Base-by-base conservation (phyloP, 2,888 invertebrate genomes). In the Thera obeliscata region DNA sequence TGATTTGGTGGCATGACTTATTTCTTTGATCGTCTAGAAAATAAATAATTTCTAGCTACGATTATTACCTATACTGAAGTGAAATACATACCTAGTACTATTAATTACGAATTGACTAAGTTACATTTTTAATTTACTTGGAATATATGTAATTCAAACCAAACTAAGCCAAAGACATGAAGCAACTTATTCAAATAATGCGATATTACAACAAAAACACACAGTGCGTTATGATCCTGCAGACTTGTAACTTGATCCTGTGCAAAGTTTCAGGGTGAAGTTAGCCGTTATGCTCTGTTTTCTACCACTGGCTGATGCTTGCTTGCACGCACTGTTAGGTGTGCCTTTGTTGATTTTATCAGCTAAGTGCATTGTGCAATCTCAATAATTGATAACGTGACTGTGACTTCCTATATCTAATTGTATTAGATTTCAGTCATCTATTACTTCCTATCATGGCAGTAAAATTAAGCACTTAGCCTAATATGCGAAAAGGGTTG, bases 401-500 rank as follows among this genome's bases (percentile, higher is more conserved):
- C 76, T 77, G 81, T 84, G 82, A 81, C 75, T 76, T 78, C 78
- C 76, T 82, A 81, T 74, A 71, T 80, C 79, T 81, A 81, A 81
- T 85, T 83, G 81, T 70, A 78, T 83, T 81, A 80, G 79, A 82
- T 83, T 81, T 85, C 83, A 86, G 86, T 86, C 84, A 80, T 83
- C 81, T 81, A 81, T 85, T 55, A 62, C 54, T 57, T 66, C 54
- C 76, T 81, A 77, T 75, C 66, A 73, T 84, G 84, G 82, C 84
- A 86, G 86, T 87, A 80, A 76, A 79, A 77, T 70, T 75, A 77
- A 71, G 66, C 66, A 65, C 72, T 78, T 91, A 93, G 82, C 93
- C 93, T 88, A 93, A 83, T 76, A 93, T 92, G 75, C 93, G 92
- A 77, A 93, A 91, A 67, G 93, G 93, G 72, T 92, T 93, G 70